Conservation (phyloP, 2,113 vertebrate species). For the Apeltes quadracus region DNA sequence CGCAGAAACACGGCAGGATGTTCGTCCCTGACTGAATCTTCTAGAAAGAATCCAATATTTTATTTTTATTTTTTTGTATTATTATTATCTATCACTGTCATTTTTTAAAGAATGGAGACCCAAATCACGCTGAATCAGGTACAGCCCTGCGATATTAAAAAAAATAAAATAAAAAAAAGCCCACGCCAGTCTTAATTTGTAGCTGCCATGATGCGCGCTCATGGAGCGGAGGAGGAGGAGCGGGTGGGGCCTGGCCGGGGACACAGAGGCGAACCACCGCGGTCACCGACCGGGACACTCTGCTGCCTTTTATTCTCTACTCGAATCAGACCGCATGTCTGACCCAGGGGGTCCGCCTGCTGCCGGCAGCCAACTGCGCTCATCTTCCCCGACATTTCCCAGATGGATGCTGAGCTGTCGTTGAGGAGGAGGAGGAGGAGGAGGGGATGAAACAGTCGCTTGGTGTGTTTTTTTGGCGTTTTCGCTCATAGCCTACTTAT, state of each 20-base stretch:
- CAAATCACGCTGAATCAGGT: slow-evolving; percentile 25
- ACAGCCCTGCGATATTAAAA: neutral
- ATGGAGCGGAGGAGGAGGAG: slow-evolving; percentile 65
- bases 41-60: neutral
- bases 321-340: slow-evolving; percentile 70
- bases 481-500: slow-evolving; percentile 56
- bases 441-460: slow-evolving; percentile 57
- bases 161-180: slow-evolving; percentile 5
- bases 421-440: slow-evolving; percentile 41
- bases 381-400: slow-evolving; percentile 10
- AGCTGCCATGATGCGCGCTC: slow-evolving; percentile 49
- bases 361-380: slow-evolving; percentile 46
- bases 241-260: slow-evolving; percentile 78
- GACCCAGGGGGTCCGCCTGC: slow-evolving; percentile 66
- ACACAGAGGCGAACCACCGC: slow-evolving; percentile 54
- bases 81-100: neutral
- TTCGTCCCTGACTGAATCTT: neutral
- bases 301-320: slow-evolving; percentile 43
- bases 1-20: neutral
- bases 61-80: neutral
- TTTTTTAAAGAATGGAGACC: neutral
- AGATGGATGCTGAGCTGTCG: slow-evolving; percentile 48
- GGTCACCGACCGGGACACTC: slow-evolving; percentile 73
- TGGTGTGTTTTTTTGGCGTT: slow-evolving; percentile 54
- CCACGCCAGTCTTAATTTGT: slow-evolving; percentile 47